A percentile compares a stretch with the other conserved stretches of the same genome.
These are phyloP conservation scores for Nannoperca obscura DNA, from an alignment of 2,797 vertebrate species.

Conservation along the genomic window DNA sequence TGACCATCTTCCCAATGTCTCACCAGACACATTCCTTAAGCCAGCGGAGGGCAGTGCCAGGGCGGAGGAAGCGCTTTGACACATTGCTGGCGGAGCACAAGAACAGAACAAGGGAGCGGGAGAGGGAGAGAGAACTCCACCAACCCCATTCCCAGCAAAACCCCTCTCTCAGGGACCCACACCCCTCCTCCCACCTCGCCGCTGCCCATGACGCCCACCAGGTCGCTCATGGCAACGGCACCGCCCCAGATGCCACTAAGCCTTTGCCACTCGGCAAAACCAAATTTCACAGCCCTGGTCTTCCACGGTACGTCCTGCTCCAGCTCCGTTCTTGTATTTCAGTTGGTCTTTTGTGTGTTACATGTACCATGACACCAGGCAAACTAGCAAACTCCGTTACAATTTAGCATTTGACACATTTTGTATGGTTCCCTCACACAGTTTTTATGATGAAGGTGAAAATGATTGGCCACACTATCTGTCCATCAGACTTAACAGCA, in stretches of 20 bases:
- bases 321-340: neutral
- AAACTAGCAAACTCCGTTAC: neutral
- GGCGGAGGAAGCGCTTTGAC: slow-evolving; percentile 98
- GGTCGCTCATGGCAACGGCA: slow-evolving; percentile 91
- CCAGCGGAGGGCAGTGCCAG: slow-evolving; percentile 98
- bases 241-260: slow-evolving; percentile 87
- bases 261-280: slow-evolving; percentile 92
- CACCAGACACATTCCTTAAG: slow-evolving; percentile 99
- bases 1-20: slow-evolving; percentile 36
- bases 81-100: slow-evolving; percentile 98
- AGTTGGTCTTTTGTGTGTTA: neutral
- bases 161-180: slow-evolving; percentile 98
- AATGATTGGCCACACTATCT: neutral
- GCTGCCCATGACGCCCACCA: slow-evolving; percentile 86
- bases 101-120: slow-evolving; percentile 96
- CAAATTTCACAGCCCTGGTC: slow-evolving; percentile 96
- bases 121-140: slow-evolving; percentile 96
- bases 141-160: slow-evolving; percentile 93
- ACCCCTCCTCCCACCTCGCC: slow-evolving; percentile 90
- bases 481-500: slow-evolving; percentile 89
- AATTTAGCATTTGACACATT: neutral
- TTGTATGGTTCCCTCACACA: neutral
- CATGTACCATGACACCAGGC: neutral
- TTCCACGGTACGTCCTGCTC: slow-evolving; percentile 91
- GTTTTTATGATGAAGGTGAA: neutral